A percentile compares a stretch with the other conserved stretches of the same genome.
Conservation (phyloP, 2,113 vertebrate species). For the Triplophysa tibetana region DNA sequence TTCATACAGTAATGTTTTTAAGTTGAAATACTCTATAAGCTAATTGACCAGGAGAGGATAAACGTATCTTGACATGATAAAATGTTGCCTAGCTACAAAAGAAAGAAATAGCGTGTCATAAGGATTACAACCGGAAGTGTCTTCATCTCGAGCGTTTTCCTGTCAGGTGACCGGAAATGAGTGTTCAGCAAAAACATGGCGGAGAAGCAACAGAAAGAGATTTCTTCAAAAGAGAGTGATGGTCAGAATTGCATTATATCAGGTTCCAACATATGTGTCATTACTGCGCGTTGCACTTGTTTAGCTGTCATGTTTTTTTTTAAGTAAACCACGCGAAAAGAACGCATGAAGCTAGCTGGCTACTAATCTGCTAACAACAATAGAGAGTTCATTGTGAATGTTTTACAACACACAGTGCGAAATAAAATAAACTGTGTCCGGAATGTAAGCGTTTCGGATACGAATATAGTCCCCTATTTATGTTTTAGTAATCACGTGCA, state of each 20-base stretch:
- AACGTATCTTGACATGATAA: no score
- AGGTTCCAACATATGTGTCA: background rate
- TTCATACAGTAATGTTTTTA: no score
- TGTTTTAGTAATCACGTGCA: background rate
- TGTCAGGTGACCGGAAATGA: slow-evolving; percentile 41
- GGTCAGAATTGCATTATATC: slow-evolving; percentile 12
- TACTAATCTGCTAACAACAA: slow-evolving; percentile 10
- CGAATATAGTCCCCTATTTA: background rate
- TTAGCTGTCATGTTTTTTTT: no score
- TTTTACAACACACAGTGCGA: background rate
- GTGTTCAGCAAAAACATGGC: slow-evolving; percentile 47
- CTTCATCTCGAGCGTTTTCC: background rate
- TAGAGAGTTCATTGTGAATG: background rate
- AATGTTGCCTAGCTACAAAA: no score
- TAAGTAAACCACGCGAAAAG: background rate
- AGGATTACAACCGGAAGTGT: background rate
- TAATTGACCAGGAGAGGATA: no score
- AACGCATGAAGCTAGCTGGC: background rate
- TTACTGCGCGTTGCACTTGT: background rate
- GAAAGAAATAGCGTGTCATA: no score
- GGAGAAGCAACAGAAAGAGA: slow-evolving; percentile 50
- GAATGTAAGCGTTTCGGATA: no score
- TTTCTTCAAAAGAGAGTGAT: slow-evolving; percentile 46
- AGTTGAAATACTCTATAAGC: no score
- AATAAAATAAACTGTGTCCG: background rate